Evolutionary conservation across 2,797 vertebrate genomes (phyloP), one percentile per base, ranked within the genome.

Genomic region (Dipus sagitta): DNA sequence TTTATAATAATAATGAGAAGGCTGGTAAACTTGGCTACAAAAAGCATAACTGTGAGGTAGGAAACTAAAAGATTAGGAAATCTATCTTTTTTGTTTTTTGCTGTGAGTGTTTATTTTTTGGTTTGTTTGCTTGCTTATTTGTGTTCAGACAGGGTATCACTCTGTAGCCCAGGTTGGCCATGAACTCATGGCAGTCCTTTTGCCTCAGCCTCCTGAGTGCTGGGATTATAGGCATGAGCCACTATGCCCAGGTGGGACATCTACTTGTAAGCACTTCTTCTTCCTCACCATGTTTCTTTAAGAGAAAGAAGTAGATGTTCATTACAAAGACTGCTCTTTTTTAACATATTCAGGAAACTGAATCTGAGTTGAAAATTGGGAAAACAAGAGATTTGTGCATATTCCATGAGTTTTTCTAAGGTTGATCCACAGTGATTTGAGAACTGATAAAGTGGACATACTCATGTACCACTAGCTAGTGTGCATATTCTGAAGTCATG

Each of bases 41-140:
- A 74, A 94, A 93, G 70, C 34, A 30, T 0, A 20, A 74, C 32
- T 87, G 34, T 70, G 70, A 86, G 68, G 20, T 15, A 86, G 32
- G 54, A 86, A 94, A 92, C 17, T 58, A 82, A 74, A 93, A 96
- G 32, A 72, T 2, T 28, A 67, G 60, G 79, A 93, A 85, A n/a
- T 38, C 38, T 14, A 14, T 68, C 5, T 32, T 70, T 54, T 54
- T 83, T 84, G 70, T 23, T 32, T 58, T 84, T 84, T 54, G 4
- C n/a, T 32, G 23, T 65, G 23, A 65, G 54, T 12, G 17, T 32
- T 54, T 58, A 30, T 70, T 85, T 82, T 65, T 24, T 70, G 30
- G 17, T 54, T 54, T 58, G 47, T 70, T 84, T 81, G 65, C 21
- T 52, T 84, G 23, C 54, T 34, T 67, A 21, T 71, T 85, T 58